Conservation (phyloP, 2,888 invertebrate genomes). For the Dusona sp. region DNA sequence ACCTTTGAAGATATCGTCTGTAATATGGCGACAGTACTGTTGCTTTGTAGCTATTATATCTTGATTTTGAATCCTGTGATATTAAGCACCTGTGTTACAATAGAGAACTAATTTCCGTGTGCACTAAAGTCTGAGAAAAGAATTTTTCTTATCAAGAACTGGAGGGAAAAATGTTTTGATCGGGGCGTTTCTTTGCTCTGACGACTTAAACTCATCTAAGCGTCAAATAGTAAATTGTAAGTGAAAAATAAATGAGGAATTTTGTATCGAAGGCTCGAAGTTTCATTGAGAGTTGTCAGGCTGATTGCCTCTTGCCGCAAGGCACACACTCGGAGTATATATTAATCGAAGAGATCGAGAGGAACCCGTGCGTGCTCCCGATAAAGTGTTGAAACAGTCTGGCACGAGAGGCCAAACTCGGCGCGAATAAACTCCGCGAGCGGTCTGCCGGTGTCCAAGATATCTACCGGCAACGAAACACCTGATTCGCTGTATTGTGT, state of each 20-base stretch:
- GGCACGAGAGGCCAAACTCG: slow-evolving; percentile 50
- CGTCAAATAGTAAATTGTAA: background rate
- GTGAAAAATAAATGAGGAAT: background rate
- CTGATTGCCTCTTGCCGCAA: slow-evolving; percentile 42
- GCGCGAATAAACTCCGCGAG: slow-evolving; percentile 47
- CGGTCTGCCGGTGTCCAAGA: slow-evolving; percentile 16
- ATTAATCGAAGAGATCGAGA: slow-evolving; percentile 40
- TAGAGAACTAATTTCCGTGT: too few species aligned
- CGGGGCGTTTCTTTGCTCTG: background rate
- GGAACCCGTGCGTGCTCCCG: slow-evolving; percentile 44
- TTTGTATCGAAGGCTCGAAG: slow-evolving; percentile 2
- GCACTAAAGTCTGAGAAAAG: background rate
- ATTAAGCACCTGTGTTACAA: too few species aligned
- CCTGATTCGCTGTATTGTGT: slow-evolving; percentile 33
- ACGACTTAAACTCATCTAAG: slow-evolving; percentile 6
- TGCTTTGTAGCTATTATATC: too few species aligned
- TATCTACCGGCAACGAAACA: slow-evolving; percentile 20
- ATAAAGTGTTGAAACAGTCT: slow-evolving; percentile 63
- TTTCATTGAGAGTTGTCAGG: slow-evolving; percentile 56
- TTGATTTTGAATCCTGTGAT: too few species aligned
- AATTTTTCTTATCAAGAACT: background rate
- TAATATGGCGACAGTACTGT: too few species aligned
- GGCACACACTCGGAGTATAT: slow-evolving; percentile 29
- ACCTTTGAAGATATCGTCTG: too few species aligned
- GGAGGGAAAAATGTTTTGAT: background rate